Conservation (phyloP, 2,113 vertebrate genomes). For the Vimba vimba region DNA sequence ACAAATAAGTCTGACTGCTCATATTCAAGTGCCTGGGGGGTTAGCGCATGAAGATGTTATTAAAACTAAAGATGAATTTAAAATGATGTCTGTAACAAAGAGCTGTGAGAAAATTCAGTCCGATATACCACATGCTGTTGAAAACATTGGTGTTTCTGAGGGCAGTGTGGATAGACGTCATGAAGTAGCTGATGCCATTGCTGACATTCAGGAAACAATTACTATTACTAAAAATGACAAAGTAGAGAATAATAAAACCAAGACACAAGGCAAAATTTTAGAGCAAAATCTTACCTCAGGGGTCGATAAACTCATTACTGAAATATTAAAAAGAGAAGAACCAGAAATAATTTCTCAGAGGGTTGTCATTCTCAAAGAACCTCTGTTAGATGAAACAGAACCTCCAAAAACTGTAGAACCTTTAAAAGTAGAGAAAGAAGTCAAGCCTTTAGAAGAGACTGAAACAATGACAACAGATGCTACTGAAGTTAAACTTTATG, state of each 20-base stretch:
- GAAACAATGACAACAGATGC: constrained; percentile 7
- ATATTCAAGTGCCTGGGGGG: neutral
- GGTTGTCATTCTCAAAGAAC: constrained; percentile 1
- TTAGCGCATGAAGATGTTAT: neutral
- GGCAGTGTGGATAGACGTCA: neutral
- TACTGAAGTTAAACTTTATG: neutral
- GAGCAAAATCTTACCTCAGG: constrained; percentile 14
- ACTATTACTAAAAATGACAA: constrained; percentile 27
- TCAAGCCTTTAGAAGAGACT: constrained; percentile 17
- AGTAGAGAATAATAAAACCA: constrained; percentile 27
- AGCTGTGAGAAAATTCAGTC: neutral
- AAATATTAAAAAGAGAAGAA: constrained; percentile 42
- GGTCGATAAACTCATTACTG: constrained; percentile 27
- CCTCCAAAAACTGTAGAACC: constrained; percentile 8
- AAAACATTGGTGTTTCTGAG: neutral
- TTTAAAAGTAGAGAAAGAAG: constrained; percentile 7
- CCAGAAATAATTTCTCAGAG: constrained; percentile 33
- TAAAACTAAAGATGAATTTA: constrained; percentile 19
- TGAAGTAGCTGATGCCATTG: neutral
- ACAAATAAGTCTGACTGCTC: neutral
- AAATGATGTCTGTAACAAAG: constrained; percentile 15
- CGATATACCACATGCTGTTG: neutral
- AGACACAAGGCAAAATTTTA: constrained; percentile 23
- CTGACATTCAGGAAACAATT: constrained; percentile 27
- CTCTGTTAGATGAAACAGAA: neutral